Evolutionary conservation across 2,113 vertebrate species (phyloP).

Genomic region (Puffinus mauretanicus): DNA sequence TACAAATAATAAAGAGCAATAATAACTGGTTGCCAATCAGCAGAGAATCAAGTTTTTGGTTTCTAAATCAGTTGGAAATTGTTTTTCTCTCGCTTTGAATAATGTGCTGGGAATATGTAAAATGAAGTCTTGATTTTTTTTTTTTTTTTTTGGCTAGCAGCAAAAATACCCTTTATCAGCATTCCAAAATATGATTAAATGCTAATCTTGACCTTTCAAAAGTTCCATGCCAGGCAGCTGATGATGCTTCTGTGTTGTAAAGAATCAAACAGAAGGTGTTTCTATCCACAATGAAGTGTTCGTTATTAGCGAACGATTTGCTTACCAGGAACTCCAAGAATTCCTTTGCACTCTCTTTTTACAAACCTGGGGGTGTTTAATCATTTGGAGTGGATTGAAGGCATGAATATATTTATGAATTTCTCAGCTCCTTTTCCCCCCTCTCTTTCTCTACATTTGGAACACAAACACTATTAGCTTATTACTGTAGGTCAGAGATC

Average conservation of each 20-base stretch:
- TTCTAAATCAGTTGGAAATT: conserved; percentile 53
- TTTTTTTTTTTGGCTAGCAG: not conserved
- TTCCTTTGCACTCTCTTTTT: conserved; percentile 22
- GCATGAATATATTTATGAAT: conserved; percentile 74
- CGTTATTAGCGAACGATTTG: conserved; percentile 64
- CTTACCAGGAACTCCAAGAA: conserved; percentile 50
- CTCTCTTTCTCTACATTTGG: conserved; percentile 6
- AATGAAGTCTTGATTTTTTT: not conserved
- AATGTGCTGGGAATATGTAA: conserved; percentile 39
- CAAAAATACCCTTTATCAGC: conserved; percentile 30
- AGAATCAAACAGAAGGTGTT: conserved; percentile 65
- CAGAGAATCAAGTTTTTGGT: not conserved
- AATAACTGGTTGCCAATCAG: conserved; percentile 27
- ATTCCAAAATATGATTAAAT: conserved; percentile 63
- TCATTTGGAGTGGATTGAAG: conserved; percentile 66
- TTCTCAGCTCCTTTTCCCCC: not conserved
- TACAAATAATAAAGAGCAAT: not conserved
- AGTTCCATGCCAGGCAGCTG: conserved; percentile 65
- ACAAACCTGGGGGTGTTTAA: conserved; percentile 50
- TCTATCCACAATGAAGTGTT: conserved; percentile 63
- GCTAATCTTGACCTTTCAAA: conserved; percentile 74
- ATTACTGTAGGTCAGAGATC: conserved; percentile 68
- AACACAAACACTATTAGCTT: conserved; percentile 59
- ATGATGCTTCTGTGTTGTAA: conserved; percentile 60
- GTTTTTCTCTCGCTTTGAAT: conserved; percentile 43